Base-by-base conservation (phyloP, 2,888 invertebrate genomes). In the Ophion slaviceki region DNA sequence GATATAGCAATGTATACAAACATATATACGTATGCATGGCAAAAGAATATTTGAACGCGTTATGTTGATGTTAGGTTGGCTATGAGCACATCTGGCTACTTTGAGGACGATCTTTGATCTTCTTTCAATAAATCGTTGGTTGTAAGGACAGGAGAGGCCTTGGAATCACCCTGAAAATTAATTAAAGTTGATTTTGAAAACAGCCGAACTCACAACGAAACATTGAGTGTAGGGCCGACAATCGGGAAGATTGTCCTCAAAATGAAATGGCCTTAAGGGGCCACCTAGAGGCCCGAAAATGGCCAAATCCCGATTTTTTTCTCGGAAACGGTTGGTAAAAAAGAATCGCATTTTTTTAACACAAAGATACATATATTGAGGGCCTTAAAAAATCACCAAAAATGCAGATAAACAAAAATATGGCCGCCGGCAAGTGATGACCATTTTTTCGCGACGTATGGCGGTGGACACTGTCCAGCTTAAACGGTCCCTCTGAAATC, bases 1-100 rank as follows among this genome's bases (percentile, higher is more conserved):
- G 84, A 83, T 79, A 83, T 79, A 75, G 62, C 70, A 47, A 53
- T 28, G 68, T 40, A 61, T n/a, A 59, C 67, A 75, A 24, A 17
- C 40, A 20, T 64, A 67, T 68, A 72, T 53, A 28, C 40, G 36
- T 59, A 40, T 20, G 36, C 28, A 32, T 40, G 11, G 14, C 4
- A 14, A 53, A 53, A 53, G 53, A 28, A 68, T 8, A 53, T 53
- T 17, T 17, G 17, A 53, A 53, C 14, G 53, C 53, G 14, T 53
- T 53, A 17, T 17, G 11, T 53, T 14, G 11, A 53, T 14, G 17
- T 53, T 17, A 53, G 17, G 14, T 53, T 53, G 53, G 17, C 5
- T 53, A 14, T 17, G 14, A 5, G 53, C 17, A 17, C 14, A 14
- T 10, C 3, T 53, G 53, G 53, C 53, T 53, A 5, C 11, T 53